Base-by-base conservation (phyloP, 2,797 vertebrate species). In the Amblyopsis hoosieri region DNA sequence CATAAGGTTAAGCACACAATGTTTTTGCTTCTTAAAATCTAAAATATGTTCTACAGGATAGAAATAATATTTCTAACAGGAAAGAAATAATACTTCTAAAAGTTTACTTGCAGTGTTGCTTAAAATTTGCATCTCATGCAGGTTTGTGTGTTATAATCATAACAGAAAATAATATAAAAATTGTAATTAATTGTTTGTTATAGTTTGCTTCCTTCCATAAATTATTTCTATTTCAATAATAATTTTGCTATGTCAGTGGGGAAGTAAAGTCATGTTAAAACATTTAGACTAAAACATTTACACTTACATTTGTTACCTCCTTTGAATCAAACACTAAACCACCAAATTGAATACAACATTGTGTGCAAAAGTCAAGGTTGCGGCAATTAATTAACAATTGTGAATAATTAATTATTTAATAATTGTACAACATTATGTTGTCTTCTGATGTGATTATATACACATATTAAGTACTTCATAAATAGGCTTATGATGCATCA, bases 401-500 rank as follows among this genome's bases (percentile, higher is more conserved):
- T 3, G 19, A 2, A 12, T 31, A 42, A 6, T 53, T 0, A 37
- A 6, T 31, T 12, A 19, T 14, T 6, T 23, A 19, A 48, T 45
- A n/a, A 4, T 5, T 10, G 12, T 60, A 5, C 37, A 61, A 59
- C 45, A 14, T 60, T 77, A 29, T 56, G n/a, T 29, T 29, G 2
- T 53, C 54, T 45, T 60, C 17, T 57, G 54, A 60, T 60, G 3
- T 23, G 42, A 53, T 52, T 42, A 12, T 50, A 45, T 54, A 54
- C 10, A 10, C 5, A 3, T 51, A 31, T 62, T 0, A 9, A 45
- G 52, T 45, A 1, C 29, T n/a, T 29, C 57, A 48, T 56, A 37
- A 74, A 71, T 64, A 23, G 49, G 17, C 60, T 31, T 60, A 59
- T 66, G 71, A 74, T 69, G 70, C 76, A 60, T 76, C 76, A 62